Base-by-base conservation (phyloP, 2,113 vertebrate genomes). In the Paratilapia polleni region DNA sequence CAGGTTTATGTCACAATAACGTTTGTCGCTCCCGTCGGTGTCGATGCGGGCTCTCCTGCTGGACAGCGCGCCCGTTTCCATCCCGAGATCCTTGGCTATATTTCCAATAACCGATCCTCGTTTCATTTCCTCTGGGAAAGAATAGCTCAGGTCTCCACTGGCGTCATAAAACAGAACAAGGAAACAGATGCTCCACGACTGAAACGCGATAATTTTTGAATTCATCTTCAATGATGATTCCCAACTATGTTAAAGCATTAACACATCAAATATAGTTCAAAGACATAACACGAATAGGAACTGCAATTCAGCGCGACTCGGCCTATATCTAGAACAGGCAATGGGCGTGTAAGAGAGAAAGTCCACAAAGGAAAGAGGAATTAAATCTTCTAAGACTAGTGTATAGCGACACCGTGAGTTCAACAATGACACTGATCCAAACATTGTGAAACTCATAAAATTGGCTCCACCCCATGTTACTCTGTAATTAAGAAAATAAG, bases 121-220 rank as follows among this genome's bases (percentile, higher is more conserved):
- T 64, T 95, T 95, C 94, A 95, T 85, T 85, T 97, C 96, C 81
- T 97, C 96, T 0, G 92, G 93, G 7, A 97, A 80, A 2, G 95
- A 94, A 88, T 94, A 97, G 49, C 62, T 49, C 43, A 81, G 5
- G 17, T 89, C 87, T 63, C 87, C 87, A 57, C 4, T 8, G 5
- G 14, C n/a, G 11, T 20, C 15, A 10, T 77, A 74, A 12, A 81
- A 22, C 28, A 9, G 34, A 5, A 86, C 2, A 10, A 80, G 2
- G 3, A 62, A 81, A 82, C 19, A 78, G 57, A 64, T 36, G 17
- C n/a, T 26, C 34, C 28, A 2, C n/a, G 26, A 0, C 7, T 74
- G 11, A 74, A 74, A 31, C 26, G 0, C 4, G 1, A 54, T 13
- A 8, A 0, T 0, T 34, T 34, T 34, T 9, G 52, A 74, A n/a